These are phyloP conservation scores for Torymus texanus DNA, from an alignment of 2,888 invertebrate genomes.

Conservation along the genomic window DNA sequence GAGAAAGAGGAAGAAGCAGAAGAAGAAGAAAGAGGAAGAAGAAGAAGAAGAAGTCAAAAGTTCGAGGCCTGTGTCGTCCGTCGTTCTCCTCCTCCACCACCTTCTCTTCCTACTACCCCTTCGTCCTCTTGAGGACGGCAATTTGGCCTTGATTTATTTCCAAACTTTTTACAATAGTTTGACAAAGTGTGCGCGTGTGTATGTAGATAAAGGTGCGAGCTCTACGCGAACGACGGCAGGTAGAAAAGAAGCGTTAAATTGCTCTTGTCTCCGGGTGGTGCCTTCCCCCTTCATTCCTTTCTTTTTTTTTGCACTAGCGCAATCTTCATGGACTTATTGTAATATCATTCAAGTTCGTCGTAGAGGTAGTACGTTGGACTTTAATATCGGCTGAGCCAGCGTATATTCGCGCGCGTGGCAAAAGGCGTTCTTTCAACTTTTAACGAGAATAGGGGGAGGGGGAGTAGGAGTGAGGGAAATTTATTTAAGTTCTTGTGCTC, in stretches of 20 bases:
- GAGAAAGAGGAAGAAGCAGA: constrained; percentile 61
- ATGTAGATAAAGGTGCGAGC: constrained; percentile 37
- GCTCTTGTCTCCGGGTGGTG: constrained; percentile 49
- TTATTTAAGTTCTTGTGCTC: constrained; percentile 46
- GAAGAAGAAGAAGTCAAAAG: constrained; percentile 64
- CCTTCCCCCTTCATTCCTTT: not conserved
- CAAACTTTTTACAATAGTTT: constrained; percentile 68
- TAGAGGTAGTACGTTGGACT: constrained; percentile 4
- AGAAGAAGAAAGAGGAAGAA: constrained; percentile 61
- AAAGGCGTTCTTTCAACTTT: constrained; percentile 50
- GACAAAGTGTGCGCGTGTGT: constrained; percentile 58
- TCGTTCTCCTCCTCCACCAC: constrained; percentile 8
- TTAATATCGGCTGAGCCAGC: constrained; percentile 47
- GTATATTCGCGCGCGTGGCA: constrained; percentile 12
- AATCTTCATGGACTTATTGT: constrained; percentile 53
- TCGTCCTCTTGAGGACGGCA: constrained; percentile 59
- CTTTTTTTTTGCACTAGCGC: not conserved
- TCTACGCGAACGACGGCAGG: constrained; percentile 46
- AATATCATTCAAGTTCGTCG: constrained; percentile 52
- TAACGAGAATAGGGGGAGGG: constrained; percentile 37
- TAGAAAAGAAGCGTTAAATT: constrained; percentile 65
- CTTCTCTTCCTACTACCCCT: too few relatives aligned
- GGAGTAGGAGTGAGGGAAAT: constrained; percentile 11
- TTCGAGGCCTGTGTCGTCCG: constrained; percentile 55
- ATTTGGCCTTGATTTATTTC: constrained; percentile 69